Base-by-base conservation (phyloP, 2,113 vertebrate genomes). In the Sylvietta virens region DNA sequence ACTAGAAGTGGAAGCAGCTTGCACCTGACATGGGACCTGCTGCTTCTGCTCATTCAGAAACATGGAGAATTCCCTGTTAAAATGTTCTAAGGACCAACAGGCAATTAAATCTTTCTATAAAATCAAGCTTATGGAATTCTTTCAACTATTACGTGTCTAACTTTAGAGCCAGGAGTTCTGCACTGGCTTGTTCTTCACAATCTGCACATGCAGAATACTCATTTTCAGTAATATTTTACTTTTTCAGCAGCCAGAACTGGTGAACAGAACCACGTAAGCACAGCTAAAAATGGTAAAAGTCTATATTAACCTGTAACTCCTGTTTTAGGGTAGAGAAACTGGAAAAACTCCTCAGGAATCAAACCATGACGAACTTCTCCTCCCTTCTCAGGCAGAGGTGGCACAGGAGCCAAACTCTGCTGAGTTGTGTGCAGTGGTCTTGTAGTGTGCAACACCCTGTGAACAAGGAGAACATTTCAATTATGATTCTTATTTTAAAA, bases 241-340 rank as follows among this genome's bases (percentile, higher is more conserved):
- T 53, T 51, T 53, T 23, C 66, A 47, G 11, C 18, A 48, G 9
- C 12, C 40, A 67, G 27, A 64, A 58, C 3, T 1, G 0, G 21
- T 5, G 11, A 23, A 9, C 10, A 65, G 50, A 51, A 50, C 11
- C 27, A 70, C 8, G 0, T 2, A 21, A 47, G 3, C 16, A 18
- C 1, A 65, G 35, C 4, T 19, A 45, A 44, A 62, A 18, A 26
- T 2, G 3, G 28, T 6, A 26, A n/a, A 35, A 60, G 5, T 7
- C 10, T 4, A 0, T 53, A 81, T 93, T 98, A 61, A 99, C 99
- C 99, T 97, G 99, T 99, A 58, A 99, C 99, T 92, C 99, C 99
- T 51, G 99, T 99, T 98, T 99, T 99, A 45, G 99, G 99, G 88
- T 99, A 99, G 40, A 99, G 97, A 60, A 99, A 98, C 96, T 99